Evolutionary conservation across 2,888 invertebrate genomes (phyloP).

Genomic region (Melanophora roralis): DNA sequence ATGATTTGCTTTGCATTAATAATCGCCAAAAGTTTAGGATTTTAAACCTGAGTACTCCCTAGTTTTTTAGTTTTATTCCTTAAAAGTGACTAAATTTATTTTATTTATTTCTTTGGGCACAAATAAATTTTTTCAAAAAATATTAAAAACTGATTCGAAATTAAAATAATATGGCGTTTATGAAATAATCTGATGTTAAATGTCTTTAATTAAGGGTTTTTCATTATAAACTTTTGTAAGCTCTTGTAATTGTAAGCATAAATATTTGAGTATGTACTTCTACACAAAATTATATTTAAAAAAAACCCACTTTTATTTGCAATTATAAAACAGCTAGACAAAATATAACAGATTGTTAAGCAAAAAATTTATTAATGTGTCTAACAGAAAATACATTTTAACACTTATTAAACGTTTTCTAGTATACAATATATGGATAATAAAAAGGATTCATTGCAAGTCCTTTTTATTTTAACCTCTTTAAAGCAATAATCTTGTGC

Average conservation of each 20-base stretch:
- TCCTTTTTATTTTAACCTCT: constrained; percentile 14
- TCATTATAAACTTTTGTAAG: neutral
- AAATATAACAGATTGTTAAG: constrained; percentile 33
- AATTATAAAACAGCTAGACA: constrained; percentile 13
- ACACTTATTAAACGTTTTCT: constrained; percentile 48
- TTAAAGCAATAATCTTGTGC: neutral
- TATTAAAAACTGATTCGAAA: no score
- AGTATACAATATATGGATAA: constrained; percentile 24
- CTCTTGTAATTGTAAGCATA: neutral
- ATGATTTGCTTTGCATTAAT: no score
- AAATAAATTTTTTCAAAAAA: no score
- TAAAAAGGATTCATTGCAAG: constrained; percentile 42
- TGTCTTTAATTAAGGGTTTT: no score
- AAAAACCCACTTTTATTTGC: neutral
- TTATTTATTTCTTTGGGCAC: no score
- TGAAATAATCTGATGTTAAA: no score
- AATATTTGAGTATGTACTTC: no score
- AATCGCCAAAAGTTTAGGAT: no score
- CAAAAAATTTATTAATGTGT: constrained; percentile 43
- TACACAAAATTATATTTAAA: neutral
- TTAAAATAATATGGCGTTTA: no score
- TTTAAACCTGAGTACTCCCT: no score
- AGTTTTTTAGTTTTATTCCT: no score
- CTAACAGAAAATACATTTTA: constrained; percentile 15
- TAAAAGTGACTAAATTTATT: no score